Evolutionary conservation across 2,113 vertebrate genomes (phyloP).

Genomic region (Hippocampus mohnikei): DNA sequence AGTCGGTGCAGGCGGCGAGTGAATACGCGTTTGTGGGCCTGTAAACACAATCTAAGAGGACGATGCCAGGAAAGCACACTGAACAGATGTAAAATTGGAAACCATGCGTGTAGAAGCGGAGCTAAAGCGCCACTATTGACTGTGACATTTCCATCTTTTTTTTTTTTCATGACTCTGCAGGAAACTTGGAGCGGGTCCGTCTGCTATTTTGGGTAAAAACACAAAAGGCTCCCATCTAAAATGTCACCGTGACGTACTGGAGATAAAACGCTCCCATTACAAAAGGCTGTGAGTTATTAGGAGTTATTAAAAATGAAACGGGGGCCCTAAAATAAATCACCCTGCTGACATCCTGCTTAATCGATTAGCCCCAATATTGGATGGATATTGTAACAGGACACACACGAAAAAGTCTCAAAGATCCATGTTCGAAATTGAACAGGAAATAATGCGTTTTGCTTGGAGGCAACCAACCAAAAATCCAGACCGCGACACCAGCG

Average conservation of each 20-base stretch:
- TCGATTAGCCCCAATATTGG: too few species aligned
- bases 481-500: too few species aligned
- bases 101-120: neutral
- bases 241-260: neutral
- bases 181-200: neutral
- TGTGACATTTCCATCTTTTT: slow-evolving; percentile 5
- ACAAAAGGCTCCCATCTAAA: neutral
- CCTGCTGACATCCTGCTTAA: too few species aligned
- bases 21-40: neutral
- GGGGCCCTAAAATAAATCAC: neutral
- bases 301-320: neutral
- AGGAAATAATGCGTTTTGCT: too few species aligned
- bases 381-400: too few species aligned
- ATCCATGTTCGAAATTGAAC: too few species aligned
- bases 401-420: too few species aligned
- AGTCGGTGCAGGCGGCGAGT: slow-evolving; percentile 19
- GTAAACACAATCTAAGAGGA: neutral
- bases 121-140: slow-evolving; percentile 1
- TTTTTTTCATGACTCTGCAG: neutral
- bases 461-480: too few species aligned
- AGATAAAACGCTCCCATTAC: neutral
- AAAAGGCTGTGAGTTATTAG: neutral
- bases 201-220: neutral
- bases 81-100: neutral
- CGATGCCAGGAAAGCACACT: neutral